Conservation (phyloP, 2,888 invertebrate species). For the Neuroscelio doddi region DNA sequence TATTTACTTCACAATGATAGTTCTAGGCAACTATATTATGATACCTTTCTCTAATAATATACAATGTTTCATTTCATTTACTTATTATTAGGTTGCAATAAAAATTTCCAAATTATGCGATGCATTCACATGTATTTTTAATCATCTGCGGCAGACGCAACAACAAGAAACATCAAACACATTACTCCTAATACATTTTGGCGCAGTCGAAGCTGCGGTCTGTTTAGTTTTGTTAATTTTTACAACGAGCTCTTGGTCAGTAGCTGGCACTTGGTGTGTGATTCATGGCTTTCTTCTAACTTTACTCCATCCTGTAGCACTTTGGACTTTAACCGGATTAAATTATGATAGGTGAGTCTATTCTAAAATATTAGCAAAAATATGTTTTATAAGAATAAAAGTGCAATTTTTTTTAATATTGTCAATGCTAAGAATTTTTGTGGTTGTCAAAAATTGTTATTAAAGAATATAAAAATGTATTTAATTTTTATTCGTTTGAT, state of each 20-base stretch:
- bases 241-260: slow-evolving; percentile 75
- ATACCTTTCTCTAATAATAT: too few relatives aligned
- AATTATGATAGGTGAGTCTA: slow-evolving; percentile 79
- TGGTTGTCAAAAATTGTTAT: too few relatives aligned
- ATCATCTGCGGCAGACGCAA: slow-evolving; percentile 55
- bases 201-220: slow-evolving; percentile 80
- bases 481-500: too few relatives aligned
- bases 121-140: too few relatives aligned
- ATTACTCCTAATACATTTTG: slow-evolving; percentile 82
- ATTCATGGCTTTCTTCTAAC: slow-evolving; percentile 81
- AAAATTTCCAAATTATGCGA: background rate
- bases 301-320: slow-evolving; percentile 81
- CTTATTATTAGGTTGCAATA: too few relatives aligned
- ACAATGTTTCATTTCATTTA: too few relatives aligned
- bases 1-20: too few relatives aligned
- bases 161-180: slow-evolving; percentile 77
- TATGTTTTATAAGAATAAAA: background rate
- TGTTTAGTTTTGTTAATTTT: slow-evolving; percentile 78
- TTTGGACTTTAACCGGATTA: slow-evolving; percentile 87
- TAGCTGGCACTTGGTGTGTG: slow-evolving; percentile 75
- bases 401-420: background rate
- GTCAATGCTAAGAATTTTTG: too few relatives aligned
- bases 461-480: too few relatives aligned
- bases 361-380: background rate
- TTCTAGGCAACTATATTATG: too few relatives aligned